Evolutionary conservation across 1,140 invertebrate genomes (phyloP), one percentile per base, ranked within the genome.

Genomic region (Drosophila tani): DNA sequence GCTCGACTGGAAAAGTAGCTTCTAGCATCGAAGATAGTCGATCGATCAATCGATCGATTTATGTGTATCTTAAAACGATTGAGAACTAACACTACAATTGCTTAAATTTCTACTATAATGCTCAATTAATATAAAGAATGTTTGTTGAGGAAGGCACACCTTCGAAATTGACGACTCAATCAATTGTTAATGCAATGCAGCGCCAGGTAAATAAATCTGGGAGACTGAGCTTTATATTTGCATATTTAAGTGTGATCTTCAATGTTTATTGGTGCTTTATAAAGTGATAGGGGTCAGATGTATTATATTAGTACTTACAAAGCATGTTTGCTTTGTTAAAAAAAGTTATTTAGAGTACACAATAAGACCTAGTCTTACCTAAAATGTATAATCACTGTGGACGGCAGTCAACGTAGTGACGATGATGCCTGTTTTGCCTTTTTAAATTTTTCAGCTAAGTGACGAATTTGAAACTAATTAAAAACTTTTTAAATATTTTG

Each of bases 121-220:
- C 19, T 35, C 24, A 40, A 32, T 21, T 64, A 64, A 21, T 6
- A 63, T 14, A 11, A 14, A 64, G 11, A 32, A 11, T 14, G 51
- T 51, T 24, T 21, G 62, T 69, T 51, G 47, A 29, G 41, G 21
- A 68, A 41, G 66, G 46, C 66, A 24, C 38, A 65, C 60, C 60
- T 45, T 19, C 1, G 40, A 66, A 38, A 19, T 35, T 35, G 19
- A 53, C 24, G 12, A 24, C 14, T 66, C 29, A 51, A 53, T 66
- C 43, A 19, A 66, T 53, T 69, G 15, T 35, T 66, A 66, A 69
- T 69, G 50, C 62, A 49, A 45, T 43, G n/a, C 67, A 53, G 41
- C 12, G n/a, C 24, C 24, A 14, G 14, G 2, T 51, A 19, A 50
- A 64, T 53, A 51, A 14, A 58, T 17, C 38, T 57, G 15, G n/a